Evolutionary conservation across 1,140 invertebrate genomes (phyloP).

Genomic region (Zaprionus ghesquierei): DNA sequence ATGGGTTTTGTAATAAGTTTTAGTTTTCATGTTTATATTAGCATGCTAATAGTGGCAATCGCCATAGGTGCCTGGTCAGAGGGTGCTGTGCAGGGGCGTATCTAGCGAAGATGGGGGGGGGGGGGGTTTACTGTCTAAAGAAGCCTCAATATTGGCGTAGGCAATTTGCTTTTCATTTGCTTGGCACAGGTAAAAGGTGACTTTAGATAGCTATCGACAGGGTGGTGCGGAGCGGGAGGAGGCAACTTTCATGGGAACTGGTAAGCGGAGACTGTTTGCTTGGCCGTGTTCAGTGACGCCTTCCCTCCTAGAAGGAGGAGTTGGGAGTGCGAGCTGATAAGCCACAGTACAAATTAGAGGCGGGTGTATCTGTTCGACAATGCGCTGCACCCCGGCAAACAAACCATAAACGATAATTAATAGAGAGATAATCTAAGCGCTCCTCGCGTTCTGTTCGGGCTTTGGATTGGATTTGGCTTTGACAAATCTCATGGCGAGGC

Average conservation of each 20-base stretch:
- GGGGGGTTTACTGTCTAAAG: not conserved
- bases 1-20: slow-evolving; percentile 79
- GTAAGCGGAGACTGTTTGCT: slow-evolving; percentile 19
- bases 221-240: not conserved
- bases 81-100: slow-evolving; percentile 2
- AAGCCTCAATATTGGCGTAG: slow-evolving; percentile 56
- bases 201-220: slow-evolving; percentile 26
- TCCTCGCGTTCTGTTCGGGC: slow-evolving; percentile 15
- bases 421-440: slow-evolving; percentile 77
- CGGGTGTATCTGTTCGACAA: slow-evolving; percentile 24
- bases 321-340: slow-evolving; percentile 41
- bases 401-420: slow-evolving; percentile 80
- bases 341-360: slow-evolving; percentile 33
- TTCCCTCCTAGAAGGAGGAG: not conserved
- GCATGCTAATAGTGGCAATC: slow-evolving; percentile 72
- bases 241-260: slow-evolving; percentile 60
- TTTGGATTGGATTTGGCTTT: slow-evolving; percentile 46
- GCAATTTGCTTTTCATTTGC: slow-evolving; percentile 53
- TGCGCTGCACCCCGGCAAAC: slow-evolving; percentile 60
- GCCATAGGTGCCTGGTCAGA: slow-evolving; percentile 10
- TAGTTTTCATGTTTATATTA: slow-evolving; percentile 80
- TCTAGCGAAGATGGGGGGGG: slow-evolving; percentile 19
- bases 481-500: slow-evolving; percentile 50
- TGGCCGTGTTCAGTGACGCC: slow-evolving; percentile 58
- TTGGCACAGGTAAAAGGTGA: slow-evolving; percentile 33